Percentiles rank a stretch among this genome's conserved stretches.
phyloP scores from a whole-genome alignment of 2,888 invertebrate genomes.

The Hypomecis punctinalis region DNA sequence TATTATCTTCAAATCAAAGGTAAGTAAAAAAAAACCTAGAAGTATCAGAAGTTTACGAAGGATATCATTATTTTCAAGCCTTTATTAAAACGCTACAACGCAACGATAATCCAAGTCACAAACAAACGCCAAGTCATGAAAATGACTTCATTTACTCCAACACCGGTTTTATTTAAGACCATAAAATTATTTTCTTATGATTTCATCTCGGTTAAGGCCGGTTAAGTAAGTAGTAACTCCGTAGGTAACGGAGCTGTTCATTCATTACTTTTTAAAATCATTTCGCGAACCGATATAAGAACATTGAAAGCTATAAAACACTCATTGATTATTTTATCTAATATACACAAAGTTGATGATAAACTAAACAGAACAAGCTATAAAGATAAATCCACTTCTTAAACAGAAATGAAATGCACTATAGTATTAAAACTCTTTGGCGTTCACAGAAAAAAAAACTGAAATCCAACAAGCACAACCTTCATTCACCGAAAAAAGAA shows the following conservation, averaged over 20 bases:
- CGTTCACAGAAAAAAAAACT: conserved; percentile 21
- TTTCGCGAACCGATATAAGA: background rate
- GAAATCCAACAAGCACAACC: conserved; percentile 45
- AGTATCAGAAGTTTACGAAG: no score
- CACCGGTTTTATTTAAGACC: conserved; percentile 19
- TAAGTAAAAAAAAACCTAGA: no score
- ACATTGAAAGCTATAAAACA: no score
- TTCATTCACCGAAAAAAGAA: conserved; percentile 49
- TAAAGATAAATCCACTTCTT: conserved; percentile 41
- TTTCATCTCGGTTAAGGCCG: conserved; percentile 51
- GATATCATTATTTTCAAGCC: no score
- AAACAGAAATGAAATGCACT: conserved; percentile 13
- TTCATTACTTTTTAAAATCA: conserved; percentile 10
- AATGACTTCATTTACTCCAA: conserved; percentile 19
- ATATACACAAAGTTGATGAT: conserved; percentile 49
- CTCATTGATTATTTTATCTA: conserved; percentile 37
- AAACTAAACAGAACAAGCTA: conserved; percentile 42
- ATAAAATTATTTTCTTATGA: conserved; percentile 4
- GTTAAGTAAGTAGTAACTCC: conserved; percentile 4
- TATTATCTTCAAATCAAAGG: no score
- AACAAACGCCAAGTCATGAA: conserved; percentile 7
- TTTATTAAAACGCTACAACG: background rate
- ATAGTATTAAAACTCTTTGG: background rate
- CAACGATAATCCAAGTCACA: conserved; percentile 5
- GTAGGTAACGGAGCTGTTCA: conserved; percentile 16